These are phyloP conservation scores for Chauna torquata DNA, from an alignment of 2,113 vertebrate species.

Conservation along the genomic window DNA sequence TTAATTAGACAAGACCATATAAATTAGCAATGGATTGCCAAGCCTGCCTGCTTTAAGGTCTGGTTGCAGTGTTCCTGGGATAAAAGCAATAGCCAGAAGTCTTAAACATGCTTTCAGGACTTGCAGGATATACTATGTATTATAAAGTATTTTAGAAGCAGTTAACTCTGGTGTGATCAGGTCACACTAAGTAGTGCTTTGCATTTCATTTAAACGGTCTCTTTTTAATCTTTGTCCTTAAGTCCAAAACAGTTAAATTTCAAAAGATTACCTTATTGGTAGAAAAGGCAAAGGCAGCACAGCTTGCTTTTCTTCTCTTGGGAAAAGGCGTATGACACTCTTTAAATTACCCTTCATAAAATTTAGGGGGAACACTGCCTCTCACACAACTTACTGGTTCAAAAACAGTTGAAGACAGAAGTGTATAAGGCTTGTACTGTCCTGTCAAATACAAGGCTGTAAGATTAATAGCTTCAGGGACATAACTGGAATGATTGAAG, in stretches of 20 bases:
- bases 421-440: not conserved
- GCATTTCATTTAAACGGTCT: not conserved
- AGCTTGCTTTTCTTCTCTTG: not conserved
- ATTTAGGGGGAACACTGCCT: not conserved
- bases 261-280: not conserved
- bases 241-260: not conserved
- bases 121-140: not conserved
- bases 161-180: not conserved
- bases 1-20: not conserved
- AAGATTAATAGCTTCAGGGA: conserved; percentile 30
- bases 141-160: not conserved
- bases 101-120: not conserved
- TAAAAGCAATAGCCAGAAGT: not conserved
- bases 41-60: not conserved
- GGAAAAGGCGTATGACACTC: not conserved
- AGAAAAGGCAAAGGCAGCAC: not conserved
- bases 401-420: not conserved
- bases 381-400: not conserved
- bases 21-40: not conserved
- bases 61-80: not conserved
- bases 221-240: not conserved
- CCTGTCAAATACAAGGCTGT: conserved; percentile 24
- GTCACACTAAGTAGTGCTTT: not conserved
- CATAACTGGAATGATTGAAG: conserved; percentile 46
- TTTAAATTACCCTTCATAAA: not conserved